These are phyloP conservation scores for Acrocephalus kingi DNA, from an alignment of 2,113 vertebrate genomes.

Conservation along the genomic window DNA sequence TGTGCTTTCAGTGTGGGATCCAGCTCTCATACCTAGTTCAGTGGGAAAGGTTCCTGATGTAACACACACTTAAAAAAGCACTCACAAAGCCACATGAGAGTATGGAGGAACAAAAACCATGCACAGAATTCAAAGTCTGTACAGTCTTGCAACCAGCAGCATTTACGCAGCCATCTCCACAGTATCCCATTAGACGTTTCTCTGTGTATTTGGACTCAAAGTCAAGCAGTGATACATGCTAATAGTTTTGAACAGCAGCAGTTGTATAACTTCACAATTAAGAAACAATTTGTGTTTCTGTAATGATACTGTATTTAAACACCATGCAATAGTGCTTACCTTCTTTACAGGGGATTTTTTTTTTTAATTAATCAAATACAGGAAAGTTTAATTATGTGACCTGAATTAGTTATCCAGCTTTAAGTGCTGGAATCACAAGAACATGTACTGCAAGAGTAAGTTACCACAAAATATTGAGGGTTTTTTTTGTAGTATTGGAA, in stretches of 20 bases:
- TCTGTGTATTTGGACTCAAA: background rate
- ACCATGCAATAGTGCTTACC: background rate
- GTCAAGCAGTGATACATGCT: background rate
- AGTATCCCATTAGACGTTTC: background rate
- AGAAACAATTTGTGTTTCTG: background rate
- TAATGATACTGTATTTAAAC: background rate
- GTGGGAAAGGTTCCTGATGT: background rate
- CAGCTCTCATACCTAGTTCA: background rate
- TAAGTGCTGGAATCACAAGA: background rate
- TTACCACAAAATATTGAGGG: background rate
- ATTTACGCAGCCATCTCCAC: background rate
- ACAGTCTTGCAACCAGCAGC: background rate
- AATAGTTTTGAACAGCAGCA: background rate
- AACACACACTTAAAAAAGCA: background rate
- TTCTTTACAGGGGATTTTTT: background rate
- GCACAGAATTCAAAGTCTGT: background rate
- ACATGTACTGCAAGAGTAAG: background rate
- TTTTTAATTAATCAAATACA: background rate
- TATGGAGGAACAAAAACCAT: background rate
- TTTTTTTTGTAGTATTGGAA: background rate
- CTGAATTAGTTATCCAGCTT: background rate
- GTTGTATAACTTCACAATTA: background rate
- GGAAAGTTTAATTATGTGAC: background rate
- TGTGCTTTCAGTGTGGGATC: background rate
- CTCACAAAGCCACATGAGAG: background rate